phyloP scores from a whole-genome alignment of 1,140 invertebrate species.

The Drosophila leontia region DNA sequence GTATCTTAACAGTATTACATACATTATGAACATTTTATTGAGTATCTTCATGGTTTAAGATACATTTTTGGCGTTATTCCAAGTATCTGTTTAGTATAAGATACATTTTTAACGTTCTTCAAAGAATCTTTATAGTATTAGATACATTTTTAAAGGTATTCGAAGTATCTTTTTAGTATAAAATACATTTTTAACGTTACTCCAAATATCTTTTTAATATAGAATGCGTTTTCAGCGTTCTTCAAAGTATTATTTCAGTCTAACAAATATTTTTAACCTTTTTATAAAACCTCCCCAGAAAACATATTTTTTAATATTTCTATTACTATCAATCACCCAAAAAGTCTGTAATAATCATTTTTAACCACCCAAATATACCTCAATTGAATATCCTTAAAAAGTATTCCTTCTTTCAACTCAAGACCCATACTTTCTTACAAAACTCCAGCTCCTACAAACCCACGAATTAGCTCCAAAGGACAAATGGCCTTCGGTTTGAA shows the following conservation, averaged over 20 bases:
- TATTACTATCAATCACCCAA: background rate
- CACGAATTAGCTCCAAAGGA: slow-evolving; percentile 48
- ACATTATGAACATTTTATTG: background rate
- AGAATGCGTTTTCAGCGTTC: no score
- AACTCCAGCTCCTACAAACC: slow-evolving; percentile 9
- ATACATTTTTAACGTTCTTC: background rate
- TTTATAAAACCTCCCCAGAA: background rate
- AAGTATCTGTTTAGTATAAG: no score
- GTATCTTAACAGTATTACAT: no score
- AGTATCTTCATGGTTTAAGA: background rate
- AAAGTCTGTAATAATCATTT: background rate
- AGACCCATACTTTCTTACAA: background rate
- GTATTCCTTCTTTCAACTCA: background rate
- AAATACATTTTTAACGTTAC: background rate
- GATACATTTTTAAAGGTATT: background rate
- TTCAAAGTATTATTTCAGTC: background rate
- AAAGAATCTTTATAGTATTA: background rate
- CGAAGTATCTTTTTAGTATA: background rate
- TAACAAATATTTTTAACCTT: background rate
- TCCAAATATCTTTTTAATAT: background rate
- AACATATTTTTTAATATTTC: background rate
- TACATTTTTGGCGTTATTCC: background rate
- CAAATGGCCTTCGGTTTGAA: slow-evolving; percentile 50
- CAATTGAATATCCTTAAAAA: background rate
- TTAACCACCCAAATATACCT: background rate